A percentile compares a stretch with the other conserved stretches of the same genome.
Evolutionary conservation across 2,888 invertebrate genomes (phyloP).

Genomic region (Pandemis corylana): DNA sequence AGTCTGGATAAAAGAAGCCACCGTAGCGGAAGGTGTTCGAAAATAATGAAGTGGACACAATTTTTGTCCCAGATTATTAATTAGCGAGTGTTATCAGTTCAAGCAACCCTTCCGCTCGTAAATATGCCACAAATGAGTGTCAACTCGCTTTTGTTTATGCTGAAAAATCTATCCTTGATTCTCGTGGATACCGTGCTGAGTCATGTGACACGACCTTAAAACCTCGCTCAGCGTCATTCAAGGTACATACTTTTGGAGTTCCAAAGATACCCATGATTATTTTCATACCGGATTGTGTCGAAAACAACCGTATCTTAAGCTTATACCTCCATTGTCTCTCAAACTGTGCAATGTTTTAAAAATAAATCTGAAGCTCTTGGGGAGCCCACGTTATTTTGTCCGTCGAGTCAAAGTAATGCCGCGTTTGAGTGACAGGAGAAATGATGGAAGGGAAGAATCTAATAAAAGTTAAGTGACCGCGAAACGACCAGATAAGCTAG

Average conservation of each 20-base stretch:
- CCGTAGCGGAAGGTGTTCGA: not conserved
- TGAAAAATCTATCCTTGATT: too few relatives aligned
- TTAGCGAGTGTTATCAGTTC: too few relatives aligned
- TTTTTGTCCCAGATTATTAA: too few relatives aligned
- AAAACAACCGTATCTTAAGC: not conserved
- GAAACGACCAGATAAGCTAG: conserved; percentile 41
- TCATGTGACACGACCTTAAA: too few relatives aligned
- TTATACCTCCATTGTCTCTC: not conserved
- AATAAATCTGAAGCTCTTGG: not conserved
- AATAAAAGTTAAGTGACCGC: conserved; percentile 43
- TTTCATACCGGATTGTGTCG: too few relatives aligned
- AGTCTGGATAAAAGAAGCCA: not conserved
- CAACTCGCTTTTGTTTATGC: too few relatives aligned
- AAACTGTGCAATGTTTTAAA: conserved; percentile 4
- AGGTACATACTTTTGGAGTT: too few relatives aligned
- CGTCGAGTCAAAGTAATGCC: conserved; percentile 37
- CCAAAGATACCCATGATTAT: too few relatives aligned
- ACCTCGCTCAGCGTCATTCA: too few relatives aligned
- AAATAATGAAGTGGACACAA: not conserved
- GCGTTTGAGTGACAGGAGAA: conserved; percentile 36
- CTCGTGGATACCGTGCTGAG: too few relatives aligned
- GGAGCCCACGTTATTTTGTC: conserved; percentile 21
- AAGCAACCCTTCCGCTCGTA: too few relatives aligned
- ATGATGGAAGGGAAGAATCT: conserved; percentile 40
- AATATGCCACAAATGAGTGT: too few relatives aligned